A percentile compares a stretch with the other conserved stretches of the same genome.
Conservation (phyloP, 2,113 vertebrate species). For the Sphaerodactylus townsendi region DNA sequence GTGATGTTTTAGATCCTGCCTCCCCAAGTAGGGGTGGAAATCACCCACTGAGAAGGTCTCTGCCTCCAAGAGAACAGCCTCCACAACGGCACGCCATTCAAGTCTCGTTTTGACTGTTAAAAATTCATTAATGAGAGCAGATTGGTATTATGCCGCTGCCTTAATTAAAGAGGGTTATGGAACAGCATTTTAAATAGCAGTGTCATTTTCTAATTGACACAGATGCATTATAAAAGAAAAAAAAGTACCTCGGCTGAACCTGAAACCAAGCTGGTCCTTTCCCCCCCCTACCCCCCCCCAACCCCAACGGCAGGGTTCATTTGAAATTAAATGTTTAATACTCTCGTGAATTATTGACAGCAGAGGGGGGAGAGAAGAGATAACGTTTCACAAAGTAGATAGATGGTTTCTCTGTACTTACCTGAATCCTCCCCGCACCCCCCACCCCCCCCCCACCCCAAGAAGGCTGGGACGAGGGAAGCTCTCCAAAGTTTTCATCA, state of each 20-base stretch:
- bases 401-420: slow-evolving; percentile 28
- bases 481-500: no score
- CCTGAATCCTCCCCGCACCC: neutral
- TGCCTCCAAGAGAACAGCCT: no score
- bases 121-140: slow-evolving; percentile 71
- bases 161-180: slow-evolving; percentile 72
- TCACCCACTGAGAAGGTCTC: no score
- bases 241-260: slow-evolving; percentile 68
- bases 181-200: slow-evolving; percentile 69
- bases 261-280: slow-evolving; percentile 49
- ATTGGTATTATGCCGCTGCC: slow-evolving; percentile 64
- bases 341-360: slow-evolving; percentile 76
- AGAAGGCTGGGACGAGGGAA: neutral
- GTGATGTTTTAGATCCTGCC: no score
- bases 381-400: slow-evolving; percentile 68
- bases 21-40: no score
- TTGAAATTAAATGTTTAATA: slow-evolving; percentile 77
- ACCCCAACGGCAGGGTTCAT: slow-evolving; percentile 55
- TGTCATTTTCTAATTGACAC: slow-evolving; percentile 73
- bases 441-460: no score
- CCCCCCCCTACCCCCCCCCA: neutral
- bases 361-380: slow-evolving; percentile 30
- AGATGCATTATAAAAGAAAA: slow-evolving; percentile 60
- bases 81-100: slow-evolving; percentile 7
- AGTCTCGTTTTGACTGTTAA: slow-evolving; percentile 62